Evolutionary conservation across 2,888 invertebrate genomes (phyloP).

Genomic region (Antheraea assamensis): DNA sequence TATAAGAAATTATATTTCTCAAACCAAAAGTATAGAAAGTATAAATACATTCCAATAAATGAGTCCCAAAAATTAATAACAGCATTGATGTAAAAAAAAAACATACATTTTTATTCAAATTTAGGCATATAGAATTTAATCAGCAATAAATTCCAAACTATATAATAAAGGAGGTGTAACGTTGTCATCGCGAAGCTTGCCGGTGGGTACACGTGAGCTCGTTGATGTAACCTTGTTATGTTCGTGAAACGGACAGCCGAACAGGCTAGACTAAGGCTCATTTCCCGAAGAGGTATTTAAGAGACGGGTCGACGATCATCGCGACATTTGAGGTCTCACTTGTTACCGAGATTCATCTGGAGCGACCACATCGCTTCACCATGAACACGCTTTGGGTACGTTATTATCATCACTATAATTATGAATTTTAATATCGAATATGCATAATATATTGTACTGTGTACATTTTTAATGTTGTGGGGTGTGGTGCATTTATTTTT

Average conservation of each 20-base stretch:
- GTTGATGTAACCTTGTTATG: conserved; percentile 61
- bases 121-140: neutral
- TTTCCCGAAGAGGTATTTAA: conserved; percentile 62
- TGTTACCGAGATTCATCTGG: conserved; percentile 45
- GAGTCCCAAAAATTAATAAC: neutral
- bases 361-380: conserved; percentile 37
- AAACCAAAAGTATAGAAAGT: too few species aligned
- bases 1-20: neutral
- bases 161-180: neutral
- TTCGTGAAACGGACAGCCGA: conserved; percentile 31
- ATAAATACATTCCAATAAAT: neutral
- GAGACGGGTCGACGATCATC: conserved; percentile 43
- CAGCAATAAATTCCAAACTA: neutral
- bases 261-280: conserved; percentile 35
- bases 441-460: neutral
- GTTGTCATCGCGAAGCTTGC: neutral
- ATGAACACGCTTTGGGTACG: conserved; percentile 68
- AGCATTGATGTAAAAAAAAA: neutral
- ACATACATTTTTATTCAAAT: neutral
- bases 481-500: neutral
- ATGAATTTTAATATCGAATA: neutral
- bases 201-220: conserved; percentile 36
- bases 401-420: conserved; percentile 36
- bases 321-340: conserved; percentile 63
- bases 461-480: neutral